Percentiles rank a stretch among this genome's conserved stretches.
These are phyloP conservation scores for Myopa tessellatipennis DNA, from an alignment of 2,888 invertebrate genomes.

Conservation along the genomic window DNA sequence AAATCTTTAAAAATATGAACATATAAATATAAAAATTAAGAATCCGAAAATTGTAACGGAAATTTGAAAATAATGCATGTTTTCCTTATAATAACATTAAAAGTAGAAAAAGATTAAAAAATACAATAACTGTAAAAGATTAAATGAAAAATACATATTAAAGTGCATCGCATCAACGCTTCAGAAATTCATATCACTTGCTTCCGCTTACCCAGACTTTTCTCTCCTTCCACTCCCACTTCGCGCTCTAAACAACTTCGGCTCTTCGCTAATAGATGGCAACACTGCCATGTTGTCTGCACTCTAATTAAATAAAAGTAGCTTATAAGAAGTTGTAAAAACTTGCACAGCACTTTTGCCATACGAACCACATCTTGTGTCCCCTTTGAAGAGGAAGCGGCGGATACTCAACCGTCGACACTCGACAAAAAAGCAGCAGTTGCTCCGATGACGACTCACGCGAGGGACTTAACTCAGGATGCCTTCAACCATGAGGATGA, in stretches of 20 bases:
- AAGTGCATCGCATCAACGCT: too few species aligned
- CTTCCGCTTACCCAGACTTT: not conserved
- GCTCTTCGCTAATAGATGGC: not conserved
- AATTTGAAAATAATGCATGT: not conserved
- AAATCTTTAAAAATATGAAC: too few species aligned
- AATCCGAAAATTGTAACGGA: not conserved
- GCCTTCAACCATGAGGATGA: too few species aligned
- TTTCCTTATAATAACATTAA: not conserved
- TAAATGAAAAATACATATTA: too few species aligned
- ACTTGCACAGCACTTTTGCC: not conserved
- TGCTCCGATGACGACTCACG: not conserved
- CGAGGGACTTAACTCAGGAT: too few species aligned
- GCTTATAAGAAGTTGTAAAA: not conserved
- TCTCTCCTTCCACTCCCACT: not conserved
- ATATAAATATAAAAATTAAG: too few species aligned
- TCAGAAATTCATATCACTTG: too few species aligned
- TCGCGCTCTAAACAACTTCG: not conserved
- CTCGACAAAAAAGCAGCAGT: not conserved
- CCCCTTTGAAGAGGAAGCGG: not conserved
- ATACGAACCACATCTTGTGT: not conserved
- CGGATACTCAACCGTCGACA: not conserved
- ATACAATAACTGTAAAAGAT: too few species aligned
- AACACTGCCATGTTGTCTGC: not conserved
- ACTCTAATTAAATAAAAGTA: constrained; percentile 5
- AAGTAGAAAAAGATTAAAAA: too few species aligned